Evolutionary conservation across 2,113 vertebrate species (phyloP).

Genomic region (Oceanodroma tethys): DNA sequence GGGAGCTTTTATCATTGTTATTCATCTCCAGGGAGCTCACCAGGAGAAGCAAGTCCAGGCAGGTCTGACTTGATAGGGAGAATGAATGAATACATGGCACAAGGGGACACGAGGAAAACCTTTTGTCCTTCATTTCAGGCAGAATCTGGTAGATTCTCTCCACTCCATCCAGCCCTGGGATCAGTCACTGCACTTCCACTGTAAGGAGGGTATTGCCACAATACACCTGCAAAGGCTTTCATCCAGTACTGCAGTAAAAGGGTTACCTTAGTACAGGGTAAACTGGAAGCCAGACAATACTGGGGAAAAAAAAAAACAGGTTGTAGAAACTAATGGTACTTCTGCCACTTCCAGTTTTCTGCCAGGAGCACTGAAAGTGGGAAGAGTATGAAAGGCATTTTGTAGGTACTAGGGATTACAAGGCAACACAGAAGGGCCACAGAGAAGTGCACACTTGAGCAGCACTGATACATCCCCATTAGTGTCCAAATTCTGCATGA

Average conservation of each 20-base stretch:
- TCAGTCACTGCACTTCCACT: neutral
- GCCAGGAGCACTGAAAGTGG: neutral
- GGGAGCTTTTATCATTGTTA: neutral
- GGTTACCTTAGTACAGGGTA: neutral
- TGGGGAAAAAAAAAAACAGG: neutral
- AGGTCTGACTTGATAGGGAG: neutral
- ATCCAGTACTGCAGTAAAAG: neutral
- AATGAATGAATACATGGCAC: neutral
- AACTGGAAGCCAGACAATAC: neutral
- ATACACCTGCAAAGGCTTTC: neutral
- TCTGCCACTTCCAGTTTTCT: neutral
- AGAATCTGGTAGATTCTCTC: neutral
- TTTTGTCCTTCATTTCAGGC: neutral
- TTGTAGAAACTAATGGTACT: neutral
- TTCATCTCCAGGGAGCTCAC: rapidly evolving
- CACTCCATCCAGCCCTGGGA: too few relatives aligned
- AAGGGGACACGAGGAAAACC: rapidly evolving
- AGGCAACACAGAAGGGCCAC: neutral
- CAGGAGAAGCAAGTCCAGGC: neutral
- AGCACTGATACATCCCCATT: rapidly evolving
- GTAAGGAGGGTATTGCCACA: rapidly evolving
- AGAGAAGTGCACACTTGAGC: neutral
- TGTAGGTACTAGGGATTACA: neutral
- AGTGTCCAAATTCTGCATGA: neutral
- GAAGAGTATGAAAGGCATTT: neutral